Base-by-base conservation (phyloP, 1,140 invertebrate species). In the Rhagoletis zephyria region DNA sequence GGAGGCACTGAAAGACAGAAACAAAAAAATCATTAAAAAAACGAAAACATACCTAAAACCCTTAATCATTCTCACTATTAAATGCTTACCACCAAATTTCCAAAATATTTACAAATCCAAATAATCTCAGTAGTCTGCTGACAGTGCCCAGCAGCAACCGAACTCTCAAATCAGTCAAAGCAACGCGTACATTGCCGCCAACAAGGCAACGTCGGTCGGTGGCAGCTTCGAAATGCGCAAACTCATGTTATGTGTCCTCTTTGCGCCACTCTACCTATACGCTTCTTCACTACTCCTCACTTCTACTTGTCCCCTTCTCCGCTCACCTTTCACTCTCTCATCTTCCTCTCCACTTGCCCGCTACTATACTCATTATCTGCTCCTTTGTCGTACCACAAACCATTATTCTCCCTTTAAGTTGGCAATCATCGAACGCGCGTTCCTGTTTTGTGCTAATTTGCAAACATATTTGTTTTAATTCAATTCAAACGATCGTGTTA, bases 391-490 rank as follows among this genome's bases (percentile, higher is more conserved):
- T 74, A 9, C 45, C 67, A 74, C 67, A 74, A 48, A 45, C n/a
- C 40, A 74, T 48, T 42, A 74, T 42, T 30, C 30, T 30, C 9
- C 30, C 14, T 16, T 74, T 74, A 48, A 14, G 30, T 48, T 42
- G 67, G 10, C 67, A 74, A 74, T 74, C 67, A 74, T 1, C 30
- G 1, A 19, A 64, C n/a, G 63, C 12, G 40, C n/a, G 7, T 30
- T 67, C n/a, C 6, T 67, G 30, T 67, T 9, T 19, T 77, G 61
- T n/a, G 61, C 61, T 63, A 63, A 63, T 63, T 12, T n/a, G 48
- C 48, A 77, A 67, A 56, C n/a, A 59, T 56, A 56, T 81, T 81
- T n/a, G 16, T 81, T 81, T 81, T 81, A 81, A 81, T 81, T 56
- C 74, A 81, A 81, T 81, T 59, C 48, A 81, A 81, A 81, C 48